Evolutionary conservation across 2,113 vertebrate genomes (phyloP).

Genomic region (Siniperca chuatsi): DNA sequence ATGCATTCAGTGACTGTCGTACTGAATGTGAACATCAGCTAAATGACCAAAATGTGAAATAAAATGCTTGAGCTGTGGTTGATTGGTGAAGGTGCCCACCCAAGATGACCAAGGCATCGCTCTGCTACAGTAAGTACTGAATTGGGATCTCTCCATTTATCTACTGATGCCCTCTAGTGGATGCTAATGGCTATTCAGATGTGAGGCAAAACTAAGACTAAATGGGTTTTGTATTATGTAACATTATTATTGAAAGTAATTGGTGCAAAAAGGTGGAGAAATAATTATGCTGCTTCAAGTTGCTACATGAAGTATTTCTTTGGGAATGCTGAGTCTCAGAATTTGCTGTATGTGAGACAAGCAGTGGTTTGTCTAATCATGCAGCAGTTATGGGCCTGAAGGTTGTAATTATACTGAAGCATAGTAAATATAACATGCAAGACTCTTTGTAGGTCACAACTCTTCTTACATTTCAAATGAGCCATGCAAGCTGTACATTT

Average conservation of each 20-base stretch:
- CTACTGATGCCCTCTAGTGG: slow-evolving; percentile 35
- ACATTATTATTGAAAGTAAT: neutral
- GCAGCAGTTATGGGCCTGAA: slow-evolving; percentile 11
- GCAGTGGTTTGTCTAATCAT: slow-evolving; percentile 30
- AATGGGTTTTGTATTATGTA: neutral
- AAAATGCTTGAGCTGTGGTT: neutral
- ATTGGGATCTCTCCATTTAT: neutral
- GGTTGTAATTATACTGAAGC: slow-evolving; percentile 22
- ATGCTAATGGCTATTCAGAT: neutral
- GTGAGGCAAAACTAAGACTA: neutral
- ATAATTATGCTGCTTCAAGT: neutral
- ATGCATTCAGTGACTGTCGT: neutral
- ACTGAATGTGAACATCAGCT: neutral
- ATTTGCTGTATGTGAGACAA: neutral
- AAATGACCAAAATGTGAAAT: neutral
- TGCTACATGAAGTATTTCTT: neutral
- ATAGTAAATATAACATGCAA: neutral
- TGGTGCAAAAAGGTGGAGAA: neutral
- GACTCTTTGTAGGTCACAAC: slow-evolving; percentile 18
- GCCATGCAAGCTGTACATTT: neutral
- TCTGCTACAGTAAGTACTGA: neutral
- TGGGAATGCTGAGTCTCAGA: slow-evolving; percentile 10
- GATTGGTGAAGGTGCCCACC: neutral
- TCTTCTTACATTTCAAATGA: neutral
- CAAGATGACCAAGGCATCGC: neutral